A percentile compares a stretch with the other conserved stretches of the same genome.
Evolutionary conservation across 1,140 invertebrate species (phyloP).

Genomic region (Acromyrmex heyeri): DNA sequence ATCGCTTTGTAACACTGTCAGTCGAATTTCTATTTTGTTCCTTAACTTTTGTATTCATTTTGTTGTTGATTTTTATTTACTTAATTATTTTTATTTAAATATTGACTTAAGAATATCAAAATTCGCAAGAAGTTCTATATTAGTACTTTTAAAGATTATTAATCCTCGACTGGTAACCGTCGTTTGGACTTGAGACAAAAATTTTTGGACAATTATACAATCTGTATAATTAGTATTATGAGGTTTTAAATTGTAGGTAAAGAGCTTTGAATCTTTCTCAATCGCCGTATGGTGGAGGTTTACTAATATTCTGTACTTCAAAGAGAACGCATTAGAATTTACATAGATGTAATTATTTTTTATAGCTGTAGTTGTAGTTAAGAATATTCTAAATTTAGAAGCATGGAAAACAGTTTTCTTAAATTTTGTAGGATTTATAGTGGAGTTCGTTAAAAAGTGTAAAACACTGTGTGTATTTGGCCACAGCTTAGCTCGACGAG

Average conservation of each 20-base stretch:
- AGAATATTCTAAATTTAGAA: background rate
- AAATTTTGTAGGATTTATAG: constrained; percentile 26
- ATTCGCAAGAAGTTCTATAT: background rate
- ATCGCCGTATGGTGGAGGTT: too few species aligned
- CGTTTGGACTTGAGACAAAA: too few species aligned
- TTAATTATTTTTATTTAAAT: background rate
- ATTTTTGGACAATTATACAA: too few species aligned
- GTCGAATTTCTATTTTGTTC: background rate
- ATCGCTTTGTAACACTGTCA: background rate
- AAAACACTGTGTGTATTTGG: background rate
- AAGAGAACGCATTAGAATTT: too few species aligned
- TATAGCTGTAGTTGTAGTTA: background rate
- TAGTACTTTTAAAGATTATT: background rate
- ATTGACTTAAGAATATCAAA: background rate
- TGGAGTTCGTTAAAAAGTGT: background rate
- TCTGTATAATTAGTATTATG: too few species aligned
- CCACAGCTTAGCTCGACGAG: constrained; percentile 4
- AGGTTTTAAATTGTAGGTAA: too few species aligned
- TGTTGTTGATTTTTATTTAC: too few species aligned
- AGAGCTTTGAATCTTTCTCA: too few species aligned
- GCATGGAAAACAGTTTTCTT: background rate
- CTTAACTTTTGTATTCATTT: too few species aligned
- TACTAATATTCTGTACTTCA: too few species aligned
- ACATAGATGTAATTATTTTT: too few species aligned
- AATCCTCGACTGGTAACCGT: too few species aligned